Evolutionary conservation across 2,888 invertebrate species (phyloP).

Genomic region (Malachius bipustulatus): DNA sequence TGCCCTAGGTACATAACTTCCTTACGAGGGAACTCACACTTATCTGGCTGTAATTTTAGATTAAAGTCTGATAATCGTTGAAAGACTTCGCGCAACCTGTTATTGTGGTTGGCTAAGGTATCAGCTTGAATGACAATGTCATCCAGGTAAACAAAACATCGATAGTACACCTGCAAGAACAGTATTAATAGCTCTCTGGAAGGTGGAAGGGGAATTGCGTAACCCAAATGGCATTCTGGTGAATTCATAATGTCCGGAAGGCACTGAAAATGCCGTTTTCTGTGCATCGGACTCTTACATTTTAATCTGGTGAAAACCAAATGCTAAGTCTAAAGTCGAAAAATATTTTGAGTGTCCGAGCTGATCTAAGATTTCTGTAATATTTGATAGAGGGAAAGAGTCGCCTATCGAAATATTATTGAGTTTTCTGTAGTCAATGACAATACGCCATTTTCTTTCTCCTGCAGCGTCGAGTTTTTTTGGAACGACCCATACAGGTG

Average conservation of each 20-base stretch:
- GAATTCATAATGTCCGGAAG: no score
- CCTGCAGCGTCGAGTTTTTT: slow-evolving; percentile 26
- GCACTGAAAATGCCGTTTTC: no score
- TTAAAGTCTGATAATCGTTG: slow-evolving; percentile 18
- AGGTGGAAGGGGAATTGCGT: slow-evolving; percentile 19
- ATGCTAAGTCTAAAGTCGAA: no score
- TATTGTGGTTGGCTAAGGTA: slow-evolving; percentile 16
- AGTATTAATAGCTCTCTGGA: slow-evolving; percentile 20
- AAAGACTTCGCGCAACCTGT: slow-evolving; percentile 19
- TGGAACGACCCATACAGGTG: slow-evolving; percentile 22
- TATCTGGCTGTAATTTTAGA: slow-evolving; percentile 23
- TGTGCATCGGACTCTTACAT: no score
- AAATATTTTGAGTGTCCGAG: no score
- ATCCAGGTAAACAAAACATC: slow-evolving; percentile 25
- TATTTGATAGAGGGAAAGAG: no score
- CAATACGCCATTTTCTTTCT: slow-evolving; percentile 25
- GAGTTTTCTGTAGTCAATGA: slow-evolving; percentile 28
- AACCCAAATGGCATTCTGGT: no score
- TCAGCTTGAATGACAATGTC: slow-evolving; percentile 22
- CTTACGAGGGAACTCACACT: slow-evolving; percentile 24
- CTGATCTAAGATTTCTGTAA: no score
- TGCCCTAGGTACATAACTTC: slow-evolving; percentile 24
- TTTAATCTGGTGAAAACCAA: no score
- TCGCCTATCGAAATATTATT: slow-evolving; percentile 33
- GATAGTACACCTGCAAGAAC: slow-evolving; percentile 17